Conservation (phyloP, 2,113 vertebrate genomes). For the Tragelaphus strepsiceros region DNA sequence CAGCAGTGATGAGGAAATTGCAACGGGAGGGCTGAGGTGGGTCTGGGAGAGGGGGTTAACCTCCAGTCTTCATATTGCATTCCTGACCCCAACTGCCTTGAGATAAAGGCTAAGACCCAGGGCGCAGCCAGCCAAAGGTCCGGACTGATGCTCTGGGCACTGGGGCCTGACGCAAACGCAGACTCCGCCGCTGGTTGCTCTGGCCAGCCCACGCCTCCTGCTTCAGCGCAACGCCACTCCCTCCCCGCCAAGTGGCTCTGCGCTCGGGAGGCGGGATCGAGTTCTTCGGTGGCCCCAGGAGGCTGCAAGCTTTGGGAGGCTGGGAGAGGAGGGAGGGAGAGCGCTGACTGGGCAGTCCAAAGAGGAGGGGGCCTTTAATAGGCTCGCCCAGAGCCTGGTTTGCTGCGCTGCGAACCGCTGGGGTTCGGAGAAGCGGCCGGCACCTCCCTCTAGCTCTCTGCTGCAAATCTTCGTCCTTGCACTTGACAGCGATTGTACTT, state of each 20-base stretch:
- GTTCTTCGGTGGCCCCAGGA: constrained; percentile 62
- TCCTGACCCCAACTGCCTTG: not conserved
- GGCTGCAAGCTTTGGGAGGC: constrained; percentile 63
- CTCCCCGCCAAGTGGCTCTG: constrained; percentile 65
- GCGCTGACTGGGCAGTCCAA: constrained; percentile 56
- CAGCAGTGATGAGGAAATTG: not conserved
- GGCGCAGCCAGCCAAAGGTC: not conserved
- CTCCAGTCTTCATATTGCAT: not conserved
- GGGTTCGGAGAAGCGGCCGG: constrained; percentile 53
- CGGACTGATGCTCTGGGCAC: not conserved
- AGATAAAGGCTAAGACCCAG: not conserved
- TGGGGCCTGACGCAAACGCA: not conserved
- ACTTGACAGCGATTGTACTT: constrained; percentile 68
- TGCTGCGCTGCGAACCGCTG: constrained; percentile 35
- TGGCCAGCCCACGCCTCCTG: constrained; percentile 59
- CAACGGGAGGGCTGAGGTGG: not conserved
- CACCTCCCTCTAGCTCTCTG: constrained; percentile 39
- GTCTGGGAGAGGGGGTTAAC: not conserved
- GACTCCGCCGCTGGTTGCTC: not conserved
- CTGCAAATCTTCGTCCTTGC: constrained; percentile 51
- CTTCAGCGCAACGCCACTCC: constrained; percentile 61
- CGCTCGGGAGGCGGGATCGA: constrained; percentile 63
- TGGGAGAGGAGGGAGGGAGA: constrained; percentile 53
- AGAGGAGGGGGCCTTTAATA: constrained; percentile 65
- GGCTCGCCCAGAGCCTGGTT: constrained; percentile 44